phyloP scores from a whole-genome alignment of 2,113 vertebrate genomes.

The Cyprinus carpio region DNA sequence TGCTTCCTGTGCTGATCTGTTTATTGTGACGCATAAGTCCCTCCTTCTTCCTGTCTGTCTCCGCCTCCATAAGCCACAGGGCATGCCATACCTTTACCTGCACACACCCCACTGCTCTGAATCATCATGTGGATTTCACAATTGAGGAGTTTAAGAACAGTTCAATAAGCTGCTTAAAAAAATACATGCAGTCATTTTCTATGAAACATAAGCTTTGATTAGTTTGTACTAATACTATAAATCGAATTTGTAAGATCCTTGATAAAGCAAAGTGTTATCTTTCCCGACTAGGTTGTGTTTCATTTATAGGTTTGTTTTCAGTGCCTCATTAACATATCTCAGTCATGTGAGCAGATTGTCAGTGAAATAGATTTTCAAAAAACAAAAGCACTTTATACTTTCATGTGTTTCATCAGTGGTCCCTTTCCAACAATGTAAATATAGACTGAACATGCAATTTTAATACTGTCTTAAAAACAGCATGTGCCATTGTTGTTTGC shows the following conservation, averaged over 20 bases:
- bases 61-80: background rate
- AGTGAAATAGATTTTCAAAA: background rate
- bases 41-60: conserved; percentile 53
- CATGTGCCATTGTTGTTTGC: background rate
- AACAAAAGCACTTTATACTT: background rate
- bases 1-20: conserved; percentile 51
- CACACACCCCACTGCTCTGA: conserved; percentile 23
- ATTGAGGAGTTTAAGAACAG: background rate
- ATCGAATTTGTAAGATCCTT: background rate
- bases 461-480: background rate
- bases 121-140: conserved; percentile 32
- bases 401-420: background rate
- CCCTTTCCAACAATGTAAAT: background rate
- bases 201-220: background rate
- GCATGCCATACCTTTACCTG: conserved; percentile 50
- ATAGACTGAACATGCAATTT: background rate
- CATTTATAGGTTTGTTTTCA: background rate
- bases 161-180: conserved; percentile 12
- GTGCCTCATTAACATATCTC: background rate
- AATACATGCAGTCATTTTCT: background rate
- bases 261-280: background rate
- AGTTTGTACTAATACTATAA: background rate
- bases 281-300: background rate
- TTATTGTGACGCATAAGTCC: conserved; percentile 49
- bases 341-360: background rate